Conservation (phyloP, 2,113 vertebrate genomes). For the Mus pahari region DNA sequence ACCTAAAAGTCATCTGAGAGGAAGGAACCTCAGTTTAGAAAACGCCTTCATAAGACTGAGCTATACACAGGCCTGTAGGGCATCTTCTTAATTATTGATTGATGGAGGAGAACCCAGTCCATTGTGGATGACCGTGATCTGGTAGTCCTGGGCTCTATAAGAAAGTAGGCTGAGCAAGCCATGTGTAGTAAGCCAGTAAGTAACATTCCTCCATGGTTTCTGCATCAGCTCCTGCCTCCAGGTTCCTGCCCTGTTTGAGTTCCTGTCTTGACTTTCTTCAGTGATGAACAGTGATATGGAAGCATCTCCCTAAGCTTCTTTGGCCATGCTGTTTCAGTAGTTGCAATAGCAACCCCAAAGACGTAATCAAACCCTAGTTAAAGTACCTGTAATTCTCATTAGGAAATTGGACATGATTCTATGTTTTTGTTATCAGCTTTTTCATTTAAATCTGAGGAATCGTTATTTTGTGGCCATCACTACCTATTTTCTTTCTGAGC, state of each 20-base stretch:
- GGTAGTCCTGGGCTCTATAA: not conserved
- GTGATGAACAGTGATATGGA: not conserved
- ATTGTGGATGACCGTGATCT: not conserved
- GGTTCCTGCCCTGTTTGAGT: not conserved
- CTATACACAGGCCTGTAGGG: not conserved
- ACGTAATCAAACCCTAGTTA: not conserved
- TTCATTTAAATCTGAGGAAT: constrained; percentile 31
- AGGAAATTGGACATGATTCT: not conserved
- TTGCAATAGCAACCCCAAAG: no score
- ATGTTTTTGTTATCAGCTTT: constrained; percentile 29
- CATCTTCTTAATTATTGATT: not conserved
- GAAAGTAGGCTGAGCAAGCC: not conserved
- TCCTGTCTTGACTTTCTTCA: not conserved
- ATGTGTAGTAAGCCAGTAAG: not conserved
- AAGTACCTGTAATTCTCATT: not conserved
- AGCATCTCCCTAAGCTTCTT: not conserved
- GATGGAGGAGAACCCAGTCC: not conserved
- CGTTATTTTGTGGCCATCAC: not conserved
- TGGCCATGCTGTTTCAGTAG: not conserved
- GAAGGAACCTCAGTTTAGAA: not conserved
- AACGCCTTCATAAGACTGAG: not conserved
- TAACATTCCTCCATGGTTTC: not conserved
- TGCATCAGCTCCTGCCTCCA: not conserved
- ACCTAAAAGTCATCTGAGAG: not conserved
- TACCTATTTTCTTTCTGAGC: not conserved